Conservation (phyloP, 2,797 vertebrate species). For the Lithobates pipiens region DNA sequence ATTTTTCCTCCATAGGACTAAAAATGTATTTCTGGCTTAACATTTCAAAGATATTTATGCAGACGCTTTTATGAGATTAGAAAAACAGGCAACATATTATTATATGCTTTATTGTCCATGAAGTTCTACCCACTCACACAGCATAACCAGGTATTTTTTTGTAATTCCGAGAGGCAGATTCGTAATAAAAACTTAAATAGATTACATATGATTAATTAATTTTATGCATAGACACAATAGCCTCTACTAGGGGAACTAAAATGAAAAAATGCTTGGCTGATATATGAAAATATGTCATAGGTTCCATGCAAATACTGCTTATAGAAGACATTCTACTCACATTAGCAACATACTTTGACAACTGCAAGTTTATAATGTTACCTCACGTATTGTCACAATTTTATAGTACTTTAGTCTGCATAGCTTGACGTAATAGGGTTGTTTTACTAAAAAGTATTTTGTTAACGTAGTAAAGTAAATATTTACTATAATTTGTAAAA, state of each 20-base stretch:
- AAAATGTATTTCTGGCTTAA: constrained; percentile 33
- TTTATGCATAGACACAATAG: neutral
- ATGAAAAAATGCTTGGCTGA: constrained; percentile 1
- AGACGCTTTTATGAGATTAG: constrained; percentile 37
- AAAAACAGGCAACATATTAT: constrained; percentile 53
- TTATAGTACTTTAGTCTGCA: neutral
- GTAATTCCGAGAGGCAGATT: constrained; percentile 18
- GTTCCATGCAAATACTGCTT: constrained; percentile 4
- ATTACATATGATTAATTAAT: neutral
- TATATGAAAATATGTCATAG: neutral
- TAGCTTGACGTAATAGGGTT: neutral
- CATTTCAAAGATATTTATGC: constrained; percentile 42
- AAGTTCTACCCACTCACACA: constrained; percentile 53
- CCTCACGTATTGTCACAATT: neutral
- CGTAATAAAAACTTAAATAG: constrained; percentile 5
- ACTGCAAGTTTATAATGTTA: constrained; percentile 1
- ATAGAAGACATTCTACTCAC: neutral
- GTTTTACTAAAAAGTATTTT: neutral
- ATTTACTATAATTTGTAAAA: too few relatives aligned
- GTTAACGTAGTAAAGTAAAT: neutral
- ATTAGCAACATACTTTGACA: neutral
- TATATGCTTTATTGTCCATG: constrained; percentile 55
- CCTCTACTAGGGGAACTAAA: neutral
- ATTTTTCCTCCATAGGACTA: constrained; percentile 36
- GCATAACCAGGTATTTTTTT: constrained; percentile 30